Percentiles rank a stretch among this genome's conserved stretches.
These are phyloP conservation scores for Plecotus auritus DNA, from an alignment of 2,113 vertebrate species.

Conservation along the genomic window DNA sequence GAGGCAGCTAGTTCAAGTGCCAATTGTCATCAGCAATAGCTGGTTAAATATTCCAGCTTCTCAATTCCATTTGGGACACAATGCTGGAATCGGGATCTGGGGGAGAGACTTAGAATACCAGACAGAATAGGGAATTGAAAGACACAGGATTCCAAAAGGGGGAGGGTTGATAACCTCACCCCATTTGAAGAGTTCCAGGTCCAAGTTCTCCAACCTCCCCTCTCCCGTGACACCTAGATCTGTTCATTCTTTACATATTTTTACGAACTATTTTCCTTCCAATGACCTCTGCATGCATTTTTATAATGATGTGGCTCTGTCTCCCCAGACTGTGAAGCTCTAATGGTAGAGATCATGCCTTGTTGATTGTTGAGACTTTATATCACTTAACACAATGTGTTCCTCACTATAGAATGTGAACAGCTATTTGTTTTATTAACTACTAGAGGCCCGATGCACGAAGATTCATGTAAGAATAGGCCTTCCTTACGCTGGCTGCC, in stretches of 20 bases:
- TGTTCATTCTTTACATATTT: neutral
- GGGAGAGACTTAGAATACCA: neutral
- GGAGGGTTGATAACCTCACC: neutral
- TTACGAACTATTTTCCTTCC: neutral
- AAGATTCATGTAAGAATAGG: no score
- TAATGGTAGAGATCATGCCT: neutral
- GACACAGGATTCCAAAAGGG: neutral
- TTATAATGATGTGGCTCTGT: neutral
- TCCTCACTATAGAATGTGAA: neutral
- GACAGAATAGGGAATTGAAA: neutral
- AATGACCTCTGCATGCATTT: neutral
- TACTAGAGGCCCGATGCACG: neutral
- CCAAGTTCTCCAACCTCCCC: neutral
- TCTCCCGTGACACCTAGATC: neutral
- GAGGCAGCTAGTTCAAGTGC: neutral
- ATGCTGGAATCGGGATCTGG: neutral
- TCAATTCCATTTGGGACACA: neutral
- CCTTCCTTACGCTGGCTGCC: no score
- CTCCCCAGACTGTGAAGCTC: neutral
- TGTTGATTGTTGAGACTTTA: neutral
- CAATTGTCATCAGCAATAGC: neutral
- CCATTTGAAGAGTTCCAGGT: neutral
- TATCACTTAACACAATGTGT: neutral
- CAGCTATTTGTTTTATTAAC: neutral
- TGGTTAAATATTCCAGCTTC: neutral